Base-by-base conservation (phyloP, 2,113 vertebrate species). In the Istiophorus platypterus region DNA sequence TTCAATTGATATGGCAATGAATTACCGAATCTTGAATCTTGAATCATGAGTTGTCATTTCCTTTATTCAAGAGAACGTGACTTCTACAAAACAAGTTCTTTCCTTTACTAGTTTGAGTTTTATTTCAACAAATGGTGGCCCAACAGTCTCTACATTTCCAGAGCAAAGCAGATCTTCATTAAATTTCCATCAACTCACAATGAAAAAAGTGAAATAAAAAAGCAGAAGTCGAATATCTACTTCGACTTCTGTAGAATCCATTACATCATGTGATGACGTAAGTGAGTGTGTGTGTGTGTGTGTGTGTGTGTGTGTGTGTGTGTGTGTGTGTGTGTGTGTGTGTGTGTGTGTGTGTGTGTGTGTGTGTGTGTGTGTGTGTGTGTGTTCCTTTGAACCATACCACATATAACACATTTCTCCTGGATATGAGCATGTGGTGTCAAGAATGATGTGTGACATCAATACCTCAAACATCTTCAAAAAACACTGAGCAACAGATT, bases 181-280 rank as follows among this genome's bases (percentile, higher is more conserved):
- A 62, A 66, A 80, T 47, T 62, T 69, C 15, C 52, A 26, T 73
- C 34, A 68, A 61, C 42, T 67, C 51, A 18, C n/a, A 67, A 47
- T 66, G n/a, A 47, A 77, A 66, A 9, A 1, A 58, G n/a, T 42
- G n/a, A 59, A 56, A n/a, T 41, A 31, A 65, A 70, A 39, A 39
- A 24, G 5, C 24, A 72, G 13, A 37, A 52, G 72, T 39, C 6
- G 3, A 6, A 69, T 42, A 58, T 69, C 58, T 29, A 49, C 42
- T n/a, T 37, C 0, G 3, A 69, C 34, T 57, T 9, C 29, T 58
- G 13, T 61, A 26, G 70, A 76, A 63, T 39, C n/a, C 8, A 26
- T 78, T 41, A 57, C 7, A 66, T 78, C 14, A 56, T 34, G 6
- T 34, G 3, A 34, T 34, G 31, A 58, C 8, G 29, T 63, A 56